Evolutionary conservation across 1,140 invertebrate species (phyloP).

Genomic region (Drosophila gunungcola): DNA sequence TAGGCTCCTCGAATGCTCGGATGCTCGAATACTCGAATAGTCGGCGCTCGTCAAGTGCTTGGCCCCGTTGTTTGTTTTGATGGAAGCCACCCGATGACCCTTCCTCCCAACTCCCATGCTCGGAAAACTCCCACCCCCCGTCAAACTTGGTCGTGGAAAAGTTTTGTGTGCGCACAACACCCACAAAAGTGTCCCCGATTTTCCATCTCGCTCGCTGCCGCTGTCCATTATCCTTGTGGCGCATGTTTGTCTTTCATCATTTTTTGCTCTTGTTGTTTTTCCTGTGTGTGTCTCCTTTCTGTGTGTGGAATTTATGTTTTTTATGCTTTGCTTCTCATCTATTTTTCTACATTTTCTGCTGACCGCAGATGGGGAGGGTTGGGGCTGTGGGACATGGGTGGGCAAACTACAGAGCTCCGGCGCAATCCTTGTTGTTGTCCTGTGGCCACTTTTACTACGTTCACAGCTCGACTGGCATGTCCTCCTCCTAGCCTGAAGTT

Average conservation of each 20-base stretch:
- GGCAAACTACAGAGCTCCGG: conserved; percentile 30
- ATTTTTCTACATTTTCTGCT: conserved; percentile 74
- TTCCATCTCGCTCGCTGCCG: conserved; percentile 19
- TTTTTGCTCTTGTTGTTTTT: conserved; percentile 48
- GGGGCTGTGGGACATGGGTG: background rate
- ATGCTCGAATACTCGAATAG: background rate
- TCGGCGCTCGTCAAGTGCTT: conserved; percentile 57
- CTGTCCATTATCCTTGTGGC: conserved; percentile 76
- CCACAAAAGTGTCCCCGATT: conserved; percentile 41
- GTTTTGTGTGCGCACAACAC: conserved; percentile 52
- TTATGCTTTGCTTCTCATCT: conserved; percentile 78
- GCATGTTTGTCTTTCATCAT: conserved; percentile 84
- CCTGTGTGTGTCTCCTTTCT: conserved; percentile 23
- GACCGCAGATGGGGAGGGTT: conserved; percentile 53
- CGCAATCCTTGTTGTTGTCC: conserved; percentile 47
- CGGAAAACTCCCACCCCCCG: background rate
- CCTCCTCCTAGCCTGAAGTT: conserved; percentile 38
- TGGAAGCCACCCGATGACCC: conserved; percentile 39
- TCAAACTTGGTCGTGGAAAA: conserved; percentile 12
- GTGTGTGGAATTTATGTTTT: conserved; percentile 73
- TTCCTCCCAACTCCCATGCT: background rate
- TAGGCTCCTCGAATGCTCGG: conserved; percentile 15
- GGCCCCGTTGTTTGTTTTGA: conserved; percentile 66
- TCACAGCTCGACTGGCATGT: conserved; percentile 49
- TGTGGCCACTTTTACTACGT: conserved; percentile 56